Base-by-base conservation (phyloP, 1,140 invertebrate species). In the Trichomalopsis sarcophagae region DNA sequence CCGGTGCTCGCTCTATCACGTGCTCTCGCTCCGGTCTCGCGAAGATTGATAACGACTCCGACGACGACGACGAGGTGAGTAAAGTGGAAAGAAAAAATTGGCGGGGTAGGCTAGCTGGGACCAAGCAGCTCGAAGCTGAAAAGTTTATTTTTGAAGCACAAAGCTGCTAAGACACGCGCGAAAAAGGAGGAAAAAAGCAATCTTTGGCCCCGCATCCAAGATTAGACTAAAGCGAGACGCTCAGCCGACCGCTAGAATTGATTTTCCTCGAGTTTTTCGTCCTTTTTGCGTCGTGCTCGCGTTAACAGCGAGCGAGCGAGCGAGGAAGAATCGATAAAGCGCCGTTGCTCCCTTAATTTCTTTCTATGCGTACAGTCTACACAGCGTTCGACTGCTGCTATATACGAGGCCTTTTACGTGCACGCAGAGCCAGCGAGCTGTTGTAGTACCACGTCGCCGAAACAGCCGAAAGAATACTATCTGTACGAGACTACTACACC, bases 131-230 rank as follows among this genome's bases (percentile, higher is more conserved):
- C 81, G 66, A 87, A 87, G 84, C 86, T 87, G 84, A 86, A 87
- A 87, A 87, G 85, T 87, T 84, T 86, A 86, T 88, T 88, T 88
- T 88, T 78, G 62, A 30, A 83, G 73, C 84, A 55, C 40, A 85
- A 84, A 85, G 84, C 69, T 73, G 68, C 71, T 55, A 78, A 81
- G 81, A 73, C 36, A 55, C 76, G 81, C 27, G 36, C 73, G 47
- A 69, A 66, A 71, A 82, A 77, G 30, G 50, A 10, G 30, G 50
- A 33, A 62, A 62, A 40, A 75, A 68, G 23, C 9, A 3, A 44
- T 44, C 17, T 21, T 21, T 11, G 10, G 17, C 6, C 27, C 23
- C 50, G n/a, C 47, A 27, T 86, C 74, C 84, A 87, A 84, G 80
- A 84, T 85, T 86, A 86, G 78, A 86, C 75, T 84, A 30, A 80